These are phyloP conservation scores for Habropoda laboriosa DNA, from an alignment of 1,140 invertebrate genomes.

Conservation along the genomic window DNA sequence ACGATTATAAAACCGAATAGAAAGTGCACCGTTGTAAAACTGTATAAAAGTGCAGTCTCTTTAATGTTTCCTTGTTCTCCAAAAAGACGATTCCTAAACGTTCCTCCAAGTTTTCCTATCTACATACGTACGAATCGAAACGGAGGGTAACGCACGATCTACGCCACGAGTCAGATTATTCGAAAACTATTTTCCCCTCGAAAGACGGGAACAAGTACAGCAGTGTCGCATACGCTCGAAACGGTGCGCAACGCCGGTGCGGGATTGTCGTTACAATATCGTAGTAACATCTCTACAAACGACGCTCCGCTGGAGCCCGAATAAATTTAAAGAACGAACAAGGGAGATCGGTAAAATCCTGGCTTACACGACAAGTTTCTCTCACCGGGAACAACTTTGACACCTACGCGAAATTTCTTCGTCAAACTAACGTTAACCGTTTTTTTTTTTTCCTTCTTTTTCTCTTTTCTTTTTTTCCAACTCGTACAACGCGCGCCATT, in stretches of 20 bases:
- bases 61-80: background rate
- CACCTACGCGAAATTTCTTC: background rate
- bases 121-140: background rate
- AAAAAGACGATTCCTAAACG: background rate
- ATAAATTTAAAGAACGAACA: constrained; percentile 4
- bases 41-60: background rate
- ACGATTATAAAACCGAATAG: background rate
- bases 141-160: background rate
- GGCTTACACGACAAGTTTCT: background rate
- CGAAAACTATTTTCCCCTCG: constrained; percentile 1
- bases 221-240: background rate
- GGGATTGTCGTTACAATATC: constrained; percentile 6
- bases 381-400: background rate
- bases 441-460: background rate
- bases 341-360: background rate
- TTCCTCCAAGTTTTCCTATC: background rate
- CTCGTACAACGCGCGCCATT: background rate
- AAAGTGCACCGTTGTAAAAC: background rate
- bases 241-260: background rate
- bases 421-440: background rate
- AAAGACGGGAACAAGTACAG: background rate
- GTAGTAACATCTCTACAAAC: constrained; percentile 1
- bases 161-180: background rate
- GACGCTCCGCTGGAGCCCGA: too few species aligned
- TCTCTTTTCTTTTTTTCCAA: too few species aligned